These are phyloP conservation scores for Agonopterix subpropinquella DNA, from an alignment of 2,888 invertebrate genomes.

Conservation along the genomic window DNA sequence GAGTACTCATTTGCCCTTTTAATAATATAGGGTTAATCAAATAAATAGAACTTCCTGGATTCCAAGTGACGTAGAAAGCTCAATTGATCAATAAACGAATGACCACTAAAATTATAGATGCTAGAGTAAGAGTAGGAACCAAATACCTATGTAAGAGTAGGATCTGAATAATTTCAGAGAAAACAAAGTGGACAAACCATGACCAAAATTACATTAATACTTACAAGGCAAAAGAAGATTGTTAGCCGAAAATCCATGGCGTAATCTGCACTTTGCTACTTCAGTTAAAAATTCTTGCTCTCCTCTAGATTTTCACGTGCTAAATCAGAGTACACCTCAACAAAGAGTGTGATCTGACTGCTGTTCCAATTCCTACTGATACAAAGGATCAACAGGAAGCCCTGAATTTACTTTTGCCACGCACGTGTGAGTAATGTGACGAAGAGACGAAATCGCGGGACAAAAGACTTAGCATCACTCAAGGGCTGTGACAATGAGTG, in stretches of 20 bases:
- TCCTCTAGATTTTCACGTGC: not conserved
- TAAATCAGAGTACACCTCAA: not conserved
- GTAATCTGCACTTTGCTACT: constrained; percentile 1
- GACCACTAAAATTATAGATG: too few species aligned
- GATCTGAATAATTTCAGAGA: too few species aligned
- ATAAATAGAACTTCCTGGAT: too few species aligned
- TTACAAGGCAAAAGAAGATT: constrained; percentile 40
- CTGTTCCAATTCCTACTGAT: constrained; percentile 39
- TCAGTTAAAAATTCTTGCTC: not conserved
- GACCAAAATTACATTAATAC: constrained; percentile 18
- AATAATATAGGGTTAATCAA: too few species aligned
- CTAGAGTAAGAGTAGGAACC: too few species aligned
- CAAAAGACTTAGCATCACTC: constrained; percentile 28
- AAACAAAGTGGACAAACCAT: not conserved
- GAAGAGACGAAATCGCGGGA: constrained; percentile 20
- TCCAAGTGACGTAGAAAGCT: too few species aligned
- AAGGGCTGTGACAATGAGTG: constrained; percentile 21
- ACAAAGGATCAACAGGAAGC: constrained; percentile 50
- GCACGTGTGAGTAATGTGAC: constrained; percentile 36
- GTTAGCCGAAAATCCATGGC: constrained; percentile 41
- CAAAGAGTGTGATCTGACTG: constrained; percentile 25
- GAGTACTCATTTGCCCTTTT: too few species aligned
- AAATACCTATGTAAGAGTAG: too few species aligned
- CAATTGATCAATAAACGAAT: too few species aligned
- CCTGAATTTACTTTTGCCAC: constrained; percentile 40